phyloP scores from a whole-genome alignment of 2,888 invertebrate genomes.

The Oxycera nigricornis region DNA sequence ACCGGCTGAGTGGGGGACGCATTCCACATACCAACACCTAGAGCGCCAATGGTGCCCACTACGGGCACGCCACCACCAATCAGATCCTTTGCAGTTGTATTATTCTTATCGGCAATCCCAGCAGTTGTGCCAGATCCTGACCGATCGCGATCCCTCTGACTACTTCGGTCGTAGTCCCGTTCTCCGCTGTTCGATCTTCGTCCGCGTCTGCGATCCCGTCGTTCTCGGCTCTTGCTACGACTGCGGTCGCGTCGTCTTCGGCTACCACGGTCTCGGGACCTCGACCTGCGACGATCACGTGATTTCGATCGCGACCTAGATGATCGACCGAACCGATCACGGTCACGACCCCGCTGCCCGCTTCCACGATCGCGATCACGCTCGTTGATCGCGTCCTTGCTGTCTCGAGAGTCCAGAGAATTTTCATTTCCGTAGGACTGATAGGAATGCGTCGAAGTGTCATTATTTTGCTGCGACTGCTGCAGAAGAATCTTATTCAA shows the following conservation, averaged over 20 bases:
- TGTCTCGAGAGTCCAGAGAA: constrained; percentile 40
- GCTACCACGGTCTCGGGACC: constrained; percentile 65
- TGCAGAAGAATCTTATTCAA: constrained; percentile 54
- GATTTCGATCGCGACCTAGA: constrained; percentile 61
- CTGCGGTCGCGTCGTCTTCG: constrained; percentile 49
- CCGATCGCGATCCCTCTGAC: constrained; percentile 64
- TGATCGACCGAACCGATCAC: constrained; percentile 45
- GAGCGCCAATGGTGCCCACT: background rate
- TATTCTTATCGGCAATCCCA: background rate
- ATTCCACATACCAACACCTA: constrained; percentile 30
- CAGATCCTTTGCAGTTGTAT: background rate
- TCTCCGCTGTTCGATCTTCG: constrained; percentile 67
- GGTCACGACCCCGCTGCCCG: constrained; percentile 45
- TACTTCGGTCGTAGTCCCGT: constrained; percentile 59
- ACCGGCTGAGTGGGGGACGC: constrained; percentile 25
- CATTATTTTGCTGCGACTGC: constrained; percentile 41
- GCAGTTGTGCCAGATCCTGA: background rate
- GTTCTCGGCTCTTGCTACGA: constrained; percentile 59
- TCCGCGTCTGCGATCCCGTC: constrained; percentile 63
- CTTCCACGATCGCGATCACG: constrained; percentile 51
- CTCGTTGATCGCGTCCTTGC: constrained; percentile 36
- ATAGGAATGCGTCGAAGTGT: constrained; percentile 27
- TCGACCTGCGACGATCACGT: constrained; percentile 53
- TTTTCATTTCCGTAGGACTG: constrained; percentile 41
- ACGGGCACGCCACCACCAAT: background rate